These are phyloP conservation scores for Cataglyphis rosenhaueri DNA, from an alignment of 2,888 invertebrate genomes.

Conservation along the genomic window DNA sequence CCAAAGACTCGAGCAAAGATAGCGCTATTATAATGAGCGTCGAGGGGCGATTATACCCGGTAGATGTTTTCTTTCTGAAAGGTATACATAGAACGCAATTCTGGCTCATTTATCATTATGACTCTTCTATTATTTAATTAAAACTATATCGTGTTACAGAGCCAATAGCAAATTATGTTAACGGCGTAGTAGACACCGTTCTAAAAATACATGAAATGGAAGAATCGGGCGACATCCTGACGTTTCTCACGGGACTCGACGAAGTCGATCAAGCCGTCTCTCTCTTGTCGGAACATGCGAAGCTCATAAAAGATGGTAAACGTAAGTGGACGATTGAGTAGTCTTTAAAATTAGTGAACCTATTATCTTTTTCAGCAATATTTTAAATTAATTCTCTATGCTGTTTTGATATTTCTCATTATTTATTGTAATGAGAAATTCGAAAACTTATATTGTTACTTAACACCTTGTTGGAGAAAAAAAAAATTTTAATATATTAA, in stretches of 20 bases:
- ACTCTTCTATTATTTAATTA: constrained; percentile 37
- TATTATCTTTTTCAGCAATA: background rate
- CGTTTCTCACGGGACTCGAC: constrained; percentile 97
- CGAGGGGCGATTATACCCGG: constrained; percentile 95
- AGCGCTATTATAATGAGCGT: constrained; percentile 94
- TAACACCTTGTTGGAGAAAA: background rate
- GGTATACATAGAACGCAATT: constrained; percentile 85
- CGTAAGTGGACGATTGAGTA: constrained; percentile 69
- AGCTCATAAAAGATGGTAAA: constrained; percentile 86
- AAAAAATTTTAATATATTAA: background rate
- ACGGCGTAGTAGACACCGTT: constrained; percentile 94
- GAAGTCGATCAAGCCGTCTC: constrained; percentile 94
- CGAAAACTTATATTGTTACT: background rate
- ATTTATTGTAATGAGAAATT: background rate
- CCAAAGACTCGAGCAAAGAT: constrained; percentile 86
- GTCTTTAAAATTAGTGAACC: background rate
- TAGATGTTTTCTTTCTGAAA: constrained; percentile 93
- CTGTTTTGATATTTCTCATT: background rate
- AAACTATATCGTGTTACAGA: constrained; percentile 86
- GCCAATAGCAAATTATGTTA: constrained; percentile 96
- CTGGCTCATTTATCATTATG: background rate
- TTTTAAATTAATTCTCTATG: background rate
- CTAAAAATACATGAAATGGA: constrained; percentile 95
- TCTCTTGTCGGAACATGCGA: constrained; percentile 88
- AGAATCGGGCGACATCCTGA: constrained; percentile 94